A percentile compares a stretch with the other conserved stretches of the same genome.
These are phyloP conservation scores for Sphaeridia pumilis DNA, from an alignment of 2,888 invertebrate species.

Conservation along the genomic window DNA sequence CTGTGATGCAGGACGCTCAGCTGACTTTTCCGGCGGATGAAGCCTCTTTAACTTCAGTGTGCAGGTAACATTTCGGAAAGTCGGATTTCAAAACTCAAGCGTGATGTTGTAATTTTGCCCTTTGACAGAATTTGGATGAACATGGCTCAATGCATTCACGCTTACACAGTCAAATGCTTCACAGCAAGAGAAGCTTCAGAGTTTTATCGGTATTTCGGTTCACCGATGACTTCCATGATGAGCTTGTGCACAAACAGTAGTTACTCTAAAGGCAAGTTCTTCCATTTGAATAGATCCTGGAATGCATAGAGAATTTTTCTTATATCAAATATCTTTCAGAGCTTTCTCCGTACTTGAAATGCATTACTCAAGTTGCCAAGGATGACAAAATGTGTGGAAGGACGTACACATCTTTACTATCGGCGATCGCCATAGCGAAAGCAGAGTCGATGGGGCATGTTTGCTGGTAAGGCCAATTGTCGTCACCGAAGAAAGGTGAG, in stretches of 20 bases:
- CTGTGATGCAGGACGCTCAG: slow-evolving; percentile 24
- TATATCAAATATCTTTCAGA: slow-evolving; percentile 14
- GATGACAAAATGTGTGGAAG: slow-evolving; percentile 30
- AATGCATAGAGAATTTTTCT: background rate
- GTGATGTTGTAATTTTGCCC: background rate
- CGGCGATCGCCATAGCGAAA: slow-evolving; percentile 26
- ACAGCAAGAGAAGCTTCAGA: slow-evolving; percentile 23
- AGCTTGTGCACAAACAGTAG: slow-evolving; percentile 29
- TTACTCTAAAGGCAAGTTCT: slow-evolving; percentile 6
- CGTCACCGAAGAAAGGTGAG: background rate
- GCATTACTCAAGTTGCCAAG: slow-evolving; percentile 33
- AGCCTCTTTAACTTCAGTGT: slow-evolving; percentile 25
- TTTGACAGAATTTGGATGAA: slow-evolving; percentile 30
- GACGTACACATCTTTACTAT: slow-evolving; percentile 31
- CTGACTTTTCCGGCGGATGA: slow-evolving; percentile 24
- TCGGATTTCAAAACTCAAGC: background rate
- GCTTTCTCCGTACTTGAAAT: slow-evolving; percentile 30
- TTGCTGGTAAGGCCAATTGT: slow-evolving; percentile 28
- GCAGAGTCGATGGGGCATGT: slow-evolving; percentile 28
- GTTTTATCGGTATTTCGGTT: slow-evolving; percentile 30
- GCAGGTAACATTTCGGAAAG: slow-evolving; percentile 19
- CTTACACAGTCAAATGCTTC: slow-evolving; percentile 18
- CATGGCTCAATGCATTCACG: slow-evolving; percentile 26
- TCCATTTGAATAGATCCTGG: background rate
- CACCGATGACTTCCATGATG: slow-evolving; percentile 30